These are phyloP conservation scores for Lepidostoma basale DNA, from an alignment of 1,140 invertebrate genomes.

Conservation along the genomic window DNA sequence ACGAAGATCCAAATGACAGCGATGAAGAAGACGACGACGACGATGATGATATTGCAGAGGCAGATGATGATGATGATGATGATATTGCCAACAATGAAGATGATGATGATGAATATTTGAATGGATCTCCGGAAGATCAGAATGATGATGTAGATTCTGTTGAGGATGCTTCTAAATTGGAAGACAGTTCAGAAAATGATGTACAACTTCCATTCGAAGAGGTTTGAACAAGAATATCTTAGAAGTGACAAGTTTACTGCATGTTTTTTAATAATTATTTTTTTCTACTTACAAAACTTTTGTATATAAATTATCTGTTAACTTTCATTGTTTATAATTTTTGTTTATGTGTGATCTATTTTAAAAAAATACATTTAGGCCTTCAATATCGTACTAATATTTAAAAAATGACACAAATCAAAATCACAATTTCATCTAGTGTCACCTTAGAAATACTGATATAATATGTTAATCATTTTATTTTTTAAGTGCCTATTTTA, in stretches of 20 bases:
- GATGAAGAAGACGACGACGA: constrained; percentile 49
- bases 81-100: constrained; percentile 45
- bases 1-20: constrained; percentile 47
- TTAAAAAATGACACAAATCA: too few species aligned
- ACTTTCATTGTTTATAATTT: too few species aligned
- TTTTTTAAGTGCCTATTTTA: background rate
- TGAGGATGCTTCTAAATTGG: constrained; percentile 48
- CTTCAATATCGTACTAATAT: too few species aligned
- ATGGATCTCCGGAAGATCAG: too few species aligned
- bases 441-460: too few species aligned
- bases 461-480: too few species aligned
- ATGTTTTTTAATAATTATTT: background rate
- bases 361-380: too few species aligned
- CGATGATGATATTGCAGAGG: constrained; percentile 48
- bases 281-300: background rate
- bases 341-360: too few species aligned
- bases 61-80: constrained; percentile 48
- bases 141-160: constrained; percentile 49
- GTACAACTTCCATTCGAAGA: constrained; percentile 46
- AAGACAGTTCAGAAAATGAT: constrained; percentile 46
- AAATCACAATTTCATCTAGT: too few species aligned
- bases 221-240: constrained; percentile 37
- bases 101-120: constrained; percentile 48
- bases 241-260: background rate
- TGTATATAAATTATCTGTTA: too few species aligned